These are phyloP conservation scores for Peromyscus aztecus DNA, from an alignment of 2,797 vertebrate genomes.

Conservation along the genomic window DNA sequence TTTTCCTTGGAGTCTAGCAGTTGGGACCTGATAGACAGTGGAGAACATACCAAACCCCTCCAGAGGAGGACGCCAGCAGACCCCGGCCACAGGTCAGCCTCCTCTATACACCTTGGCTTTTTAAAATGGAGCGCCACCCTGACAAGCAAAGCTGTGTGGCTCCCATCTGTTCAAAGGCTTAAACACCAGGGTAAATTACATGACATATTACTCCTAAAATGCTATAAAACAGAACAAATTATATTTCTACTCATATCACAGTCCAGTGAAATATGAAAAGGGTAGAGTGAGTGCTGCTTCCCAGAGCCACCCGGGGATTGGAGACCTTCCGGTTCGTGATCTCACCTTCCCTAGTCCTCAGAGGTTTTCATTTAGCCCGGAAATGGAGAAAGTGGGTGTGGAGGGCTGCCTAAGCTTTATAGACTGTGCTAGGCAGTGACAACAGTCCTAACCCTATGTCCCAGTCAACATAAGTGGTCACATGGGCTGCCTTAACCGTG, in stretches of 20 bases:
- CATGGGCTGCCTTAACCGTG: accelerated
- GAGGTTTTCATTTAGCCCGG: background rate
- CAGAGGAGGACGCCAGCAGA: background rate
- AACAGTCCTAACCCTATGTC: background rate
- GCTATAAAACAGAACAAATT: background rate
- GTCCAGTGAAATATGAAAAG: background rate
- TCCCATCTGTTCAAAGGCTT: background rate
- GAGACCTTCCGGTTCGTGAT: background rate
- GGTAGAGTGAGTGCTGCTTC: background rate
- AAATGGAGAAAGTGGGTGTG: background rate
- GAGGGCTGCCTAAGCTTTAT: background rate
- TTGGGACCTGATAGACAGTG: background rate
- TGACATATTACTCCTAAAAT: background rate
- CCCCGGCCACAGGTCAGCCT: background rate
- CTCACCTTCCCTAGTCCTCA: background rate
- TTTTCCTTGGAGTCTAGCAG: background rate
- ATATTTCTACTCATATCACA: background rate
- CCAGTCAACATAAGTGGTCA: background rate
- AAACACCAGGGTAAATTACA: background rate
- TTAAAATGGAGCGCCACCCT: background rate
- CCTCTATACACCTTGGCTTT: accelerated
- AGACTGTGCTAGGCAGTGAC: background rate
- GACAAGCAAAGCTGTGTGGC: background rate
- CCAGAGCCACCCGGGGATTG: background rate
- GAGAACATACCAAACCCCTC: background rate